phyloP scores from a whole-genome alignment of 2,113 vertebrate genomes.

The Dromaius novaehollandiae region DNA sequence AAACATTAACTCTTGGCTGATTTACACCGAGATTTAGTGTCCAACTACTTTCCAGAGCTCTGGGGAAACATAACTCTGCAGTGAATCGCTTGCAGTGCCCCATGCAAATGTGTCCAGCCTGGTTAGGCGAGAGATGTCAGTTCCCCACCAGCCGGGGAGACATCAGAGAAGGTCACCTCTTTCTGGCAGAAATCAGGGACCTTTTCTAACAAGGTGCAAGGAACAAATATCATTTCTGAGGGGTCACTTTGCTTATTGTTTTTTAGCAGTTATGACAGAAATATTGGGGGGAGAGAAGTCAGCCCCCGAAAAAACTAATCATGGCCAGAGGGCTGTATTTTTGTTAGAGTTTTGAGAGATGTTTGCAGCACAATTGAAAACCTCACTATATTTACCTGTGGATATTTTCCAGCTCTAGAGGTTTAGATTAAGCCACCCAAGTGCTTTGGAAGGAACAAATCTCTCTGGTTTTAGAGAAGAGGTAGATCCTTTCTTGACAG shows the following conservation, averaged over 20 bases:
- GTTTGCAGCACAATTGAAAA: background rate
- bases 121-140: background rate
- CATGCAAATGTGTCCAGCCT: accelerated
- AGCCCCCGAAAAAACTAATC: background rate
- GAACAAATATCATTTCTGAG: background rate
- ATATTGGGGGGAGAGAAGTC: background rate
- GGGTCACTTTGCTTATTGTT: background rate
- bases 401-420: background rate
- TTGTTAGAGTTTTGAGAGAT: background rate
- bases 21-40: background rate
- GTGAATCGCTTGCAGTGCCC: background rate
- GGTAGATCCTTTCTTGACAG: background rate
- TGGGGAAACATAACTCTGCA: accelerated
- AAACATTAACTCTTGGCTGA: slow-evolving; percentile 18
- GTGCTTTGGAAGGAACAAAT: background rate
- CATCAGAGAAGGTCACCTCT: background rate
- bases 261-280: accelerated
- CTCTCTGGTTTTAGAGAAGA: background rate
- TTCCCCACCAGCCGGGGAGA: accelerated
- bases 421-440: background rate
- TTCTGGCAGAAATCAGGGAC: background rate
- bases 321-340: accelerated
- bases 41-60: background rate
- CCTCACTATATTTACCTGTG: background rate
- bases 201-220: background rate